Base-by-base conservation (phyloP, 2,888 invertebrate genomes). In the Trileptium ribeirensis region DNA sequence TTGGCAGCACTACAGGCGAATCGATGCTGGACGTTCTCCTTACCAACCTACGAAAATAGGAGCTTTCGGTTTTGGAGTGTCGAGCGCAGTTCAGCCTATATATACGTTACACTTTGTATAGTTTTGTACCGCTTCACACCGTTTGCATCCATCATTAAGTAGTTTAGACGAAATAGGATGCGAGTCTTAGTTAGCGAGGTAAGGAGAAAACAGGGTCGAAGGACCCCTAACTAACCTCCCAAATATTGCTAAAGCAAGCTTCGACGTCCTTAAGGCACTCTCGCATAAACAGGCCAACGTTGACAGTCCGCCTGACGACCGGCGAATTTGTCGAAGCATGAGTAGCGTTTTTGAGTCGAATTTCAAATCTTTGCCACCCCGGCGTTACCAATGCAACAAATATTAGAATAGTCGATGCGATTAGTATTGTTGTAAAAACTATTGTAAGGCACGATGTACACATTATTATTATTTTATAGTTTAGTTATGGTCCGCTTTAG, bases 321-420 rank as follows among this genome's bases (percentile, higher is more conserved):
- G n/a, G n/a, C n/a, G n/a, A n/a, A n/a, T n/a, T n/a, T 51, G 51
- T 15, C 8, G 8, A 15, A 51, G 8, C 24, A 15, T 51, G 8
- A 51, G 51, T 51, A 8, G 51, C 8, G 24, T 51, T 51, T 51
- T 51, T 8, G 24, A 51, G 8, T 51, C 51, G 51, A 51, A 51
- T 51, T 29, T n/a, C 81, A 8, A 80, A 31, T 31, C 36, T 38
- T 75, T 75, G 77, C 77, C 77, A 75, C 29, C 77, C 77, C 3
- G 77, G 77, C 34, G 77, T 75, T 15, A 75, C 36, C n/a, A 75
- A n/a, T 36, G 77, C 36, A 36, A 75, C 77, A 8, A n/a, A 29
- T 8, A 75, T 75, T n/a, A 75, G 77, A n/a, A 36, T 39, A 8
- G 77, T 75, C 29, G 77, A 36, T 15, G 39, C 39, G n/a, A 38